phyloP scores from a whole-genome alignment of 1,140 invertebrate species.

The Leptonema lineaticorne region DNA sequence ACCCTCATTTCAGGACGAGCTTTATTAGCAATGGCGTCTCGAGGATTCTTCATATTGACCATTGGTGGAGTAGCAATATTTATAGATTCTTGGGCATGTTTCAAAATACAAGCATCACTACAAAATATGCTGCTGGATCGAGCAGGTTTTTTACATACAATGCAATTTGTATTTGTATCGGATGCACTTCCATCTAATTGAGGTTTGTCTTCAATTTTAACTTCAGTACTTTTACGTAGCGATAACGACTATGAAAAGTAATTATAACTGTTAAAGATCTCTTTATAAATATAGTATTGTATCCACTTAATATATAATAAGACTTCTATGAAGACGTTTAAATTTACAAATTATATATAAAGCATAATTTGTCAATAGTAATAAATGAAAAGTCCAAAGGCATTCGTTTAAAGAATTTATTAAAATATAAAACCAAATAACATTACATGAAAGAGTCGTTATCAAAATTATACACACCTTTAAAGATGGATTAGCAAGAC shows the following conservation, averaged over 20 bases:
- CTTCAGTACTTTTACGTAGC: constrained; percentile 33
- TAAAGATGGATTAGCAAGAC: constrained; percentile 44
- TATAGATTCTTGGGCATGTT: constrained; percentile 76
- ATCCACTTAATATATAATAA: background rate
- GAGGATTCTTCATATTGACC: background rate
- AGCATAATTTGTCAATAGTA: background rate
- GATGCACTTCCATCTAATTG: constrained; percentile 10
- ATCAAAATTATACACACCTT: constrained; percentile 18
- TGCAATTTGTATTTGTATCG: constrained; percentile 59
- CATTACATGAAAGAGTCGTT: background rate
- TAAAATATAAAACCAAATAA: constrained; percentile 5
- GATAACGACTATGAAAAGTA: constrained; percentile 16
- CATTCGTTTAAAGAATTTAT: constrained; percentile 7
- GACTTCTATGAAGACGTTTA: background rate
- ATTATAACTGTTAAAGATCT: background rate
- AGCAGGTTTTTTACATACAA: constrained; percentile 73
- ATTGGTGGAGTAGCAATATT: constrained; percentile 46
- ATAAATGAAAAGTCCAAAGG: background rate
- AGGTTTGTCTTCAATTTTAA: constrained; percentile 28
- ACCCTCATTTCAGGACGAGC: constrained; percentile 57
- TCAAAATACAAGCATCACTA: constrained; percentile 81
- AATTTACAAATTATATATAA: background rate
- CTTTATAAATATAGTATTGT: background rate
- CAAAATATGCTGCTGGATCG: constrained; percentile 79
- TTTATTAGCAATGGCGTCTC: constrained; percentile 46